These are phyloP conservation scores for Heliconius hermathena DNA, from an alignment of 1,140 invertebrate genomes.

Conservation along the genomic window DNA sequence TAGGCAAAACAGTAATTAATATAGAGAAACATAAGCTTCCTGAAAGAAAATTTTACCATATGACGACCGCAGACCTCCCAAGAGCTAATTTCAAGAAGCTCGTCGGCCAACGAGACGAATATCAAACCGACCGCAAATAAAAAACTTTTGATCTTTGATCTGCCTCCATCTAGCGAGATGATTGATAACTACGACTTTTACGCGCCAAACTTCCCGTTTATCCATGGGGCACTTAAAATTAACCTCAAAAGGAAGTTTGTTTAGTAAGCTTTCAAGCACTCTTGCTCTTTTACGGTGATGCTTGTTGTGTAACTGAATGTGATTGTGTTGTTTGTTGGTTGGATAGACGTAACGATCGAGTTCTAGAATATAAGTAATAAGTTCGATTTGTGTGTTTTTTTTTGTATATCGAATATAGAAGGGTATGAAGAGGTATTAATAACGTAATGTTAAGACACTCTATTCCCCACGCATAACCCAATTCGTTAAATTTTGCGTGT, in stretches of 20 bases:
- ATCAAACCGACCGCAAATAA: not conserved
- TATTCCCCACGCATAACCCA: too few species aligned
- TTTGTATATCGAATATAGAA: not conserved
- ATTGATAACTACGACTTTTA: constrained; percentile 34
- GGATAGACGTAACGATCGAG: not conserved
- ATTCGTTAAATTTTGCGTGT: too few species aligned
- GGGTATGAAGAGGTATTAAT: not conserved
- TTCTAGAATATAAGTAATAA: not conserved
- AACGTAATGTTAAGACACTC: not conserved
- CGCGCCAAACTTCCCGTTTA: constrained; percentile 37
- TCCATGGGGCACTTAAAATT: constrained; percentile 34
- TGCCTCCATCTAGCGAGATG: constrained; percentile 26
- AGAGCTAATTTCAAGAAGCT: not conserved
- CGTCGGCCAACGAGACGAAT: not conserved
- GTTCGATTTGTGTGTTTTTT: not conserved
- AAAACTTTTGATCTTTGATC: constrained; percentile 30
- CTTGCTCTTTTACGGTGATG: constrained; percentile 17
- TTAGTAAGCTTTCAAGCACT: constrained; percentile 24
- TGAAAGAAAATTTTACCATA: not conserved
- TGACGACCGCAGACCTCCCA: constrained; percentile 3
- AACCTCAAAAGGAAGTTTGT: constrained; percentile 36
- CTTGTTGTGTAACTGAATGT: not conserved
- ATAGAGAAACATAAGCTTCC: not conserved
- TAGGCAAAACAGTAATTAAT: not conserved
- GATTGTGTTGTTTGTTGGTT: not conserved